Conservation (phyloP, 2,797 vertebrate species). For the Trichosurus vulpecula region DNA sequence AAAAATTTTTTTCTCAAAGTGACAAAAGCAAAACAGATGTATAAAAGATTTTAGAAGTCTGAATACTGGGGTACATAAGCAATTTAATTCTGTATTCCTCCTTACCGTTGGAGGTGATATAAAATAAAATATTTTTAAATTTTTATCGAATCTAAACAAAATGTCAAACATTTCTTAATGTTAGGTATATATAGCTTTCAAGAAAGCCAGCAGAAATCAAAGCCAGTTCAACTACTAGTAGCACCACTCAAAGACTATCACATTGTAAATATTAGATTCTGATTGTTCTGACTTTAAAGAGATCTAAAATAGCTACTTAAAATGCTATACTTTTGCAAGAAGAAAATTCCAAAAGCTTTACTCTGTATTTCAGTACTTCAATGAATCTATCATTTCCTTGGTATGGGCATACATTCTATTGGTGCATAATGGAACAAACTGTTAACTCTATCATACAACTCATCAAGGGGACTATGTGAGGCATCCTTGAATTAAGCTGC, state of each 20-base stretch:
- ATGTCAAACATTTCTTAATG: not conserved
- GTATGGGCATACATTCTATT: not conserved
- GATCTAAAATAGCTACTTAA: not conserved
- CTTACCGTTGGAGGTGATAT: not conserved
- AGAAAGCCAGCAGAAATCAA: slow-evolving; percentile 19
- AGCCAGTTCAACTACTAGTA: slow-evolving; percentile 18
- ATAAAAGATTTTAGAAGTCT: slow-evolving; percentile 24
- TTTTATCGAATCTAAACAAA: not conserved
- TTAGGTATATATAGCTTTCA: not conserved
- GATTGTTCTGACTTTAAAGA: slow-evolving; percentile 21
- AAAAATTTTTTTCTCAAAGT: slow-evolving; percentile 13
- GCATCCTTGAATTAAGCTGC: not conserved
- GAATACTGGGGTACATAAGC: slow-evolving; percentile 1
- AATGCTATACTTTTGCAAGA: slow-evolving; percentile 22
- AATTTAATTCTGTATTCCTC: not conserved
- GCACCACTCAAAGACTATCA: not conserved
- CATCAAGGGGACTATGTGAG: not conserved
- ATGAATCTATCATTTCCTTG: not conserved
- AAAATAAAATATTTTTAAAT: slow-evolving; percentile 16
- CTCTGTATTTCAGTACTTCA: not conserved
- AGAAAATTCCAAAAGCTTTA: not conserved
- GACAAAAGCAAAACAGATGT: not conserved
- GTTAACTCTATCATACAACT: not conserved
- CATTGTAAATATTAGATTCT: not conserved
- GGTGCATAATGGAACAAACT: not conserved